These are phyloP conservation scores for Callopanchax toddi DNA, from an alignment of 2,113 vertebrate genomes.

Conservation along the genomic window DNA sequence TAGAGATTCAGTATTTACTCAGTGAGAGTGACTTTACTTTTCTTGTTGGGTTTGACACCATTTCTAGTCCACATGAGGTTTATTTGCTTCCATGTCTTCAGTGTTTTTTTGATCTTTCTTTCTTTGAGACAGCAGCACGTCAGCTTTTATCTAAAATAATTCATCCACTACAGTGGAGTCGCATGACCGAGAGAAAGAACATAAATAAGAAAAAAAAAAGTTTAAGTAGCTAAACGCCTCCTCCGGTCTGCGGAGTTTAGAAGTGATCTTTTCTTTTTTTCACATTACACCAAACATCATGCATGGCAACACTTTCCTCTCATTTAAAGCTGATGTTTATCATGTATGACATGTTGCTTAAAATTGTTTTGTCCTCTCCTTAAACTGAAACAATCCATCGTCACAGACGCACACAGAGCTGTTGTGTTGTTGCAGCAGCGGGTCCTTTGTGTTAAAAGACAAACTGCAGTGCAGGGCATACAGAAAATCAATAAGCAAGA, in stretches of 20 bases:
- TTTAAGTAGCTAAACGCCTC: neutral
- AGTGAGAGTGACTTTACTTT: no score
- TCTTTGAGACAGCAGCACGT: no score
- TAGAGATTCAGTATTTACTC: neutral
- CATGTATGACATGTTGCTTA: neutral
- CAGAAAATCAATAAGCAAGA: constrained; percentile 75
- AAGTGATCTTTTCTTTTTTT: neutral
- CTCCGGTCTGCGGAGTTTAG: neutral
- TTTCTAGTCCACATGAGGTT: no score
- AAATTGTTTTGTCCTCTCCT: constrained; percentile 24
- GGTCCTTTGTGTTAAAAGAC: constrained; percentile 66
- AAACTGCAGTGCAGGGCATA: constrained; percentile 36
- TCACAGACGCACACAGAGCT: constrained; percentile 21
- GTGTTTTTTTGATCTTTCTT: no score
- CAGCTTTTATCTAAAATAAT: no score
- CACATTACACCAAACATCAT: neutral
- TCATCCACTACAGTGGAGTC: neutral
- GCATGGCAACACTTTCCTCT: neutral
- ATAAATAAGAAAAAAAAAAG: neutral
- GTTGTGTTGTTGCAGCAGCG: constrained; percentile 27
- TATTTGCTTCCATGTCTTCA: no score
- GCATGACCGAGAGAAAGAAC: neutral
- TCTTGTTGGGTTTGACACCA: no score
- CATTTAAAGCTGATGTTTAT: neutral
- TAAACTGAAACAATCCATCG: constrained; percentile 23